Evolutionary conservation across 2,113 vertebrate species (phyloP), one percentile per base, ranked within the genome.

Genomic region (Chloroceryle aenea): DNA sequence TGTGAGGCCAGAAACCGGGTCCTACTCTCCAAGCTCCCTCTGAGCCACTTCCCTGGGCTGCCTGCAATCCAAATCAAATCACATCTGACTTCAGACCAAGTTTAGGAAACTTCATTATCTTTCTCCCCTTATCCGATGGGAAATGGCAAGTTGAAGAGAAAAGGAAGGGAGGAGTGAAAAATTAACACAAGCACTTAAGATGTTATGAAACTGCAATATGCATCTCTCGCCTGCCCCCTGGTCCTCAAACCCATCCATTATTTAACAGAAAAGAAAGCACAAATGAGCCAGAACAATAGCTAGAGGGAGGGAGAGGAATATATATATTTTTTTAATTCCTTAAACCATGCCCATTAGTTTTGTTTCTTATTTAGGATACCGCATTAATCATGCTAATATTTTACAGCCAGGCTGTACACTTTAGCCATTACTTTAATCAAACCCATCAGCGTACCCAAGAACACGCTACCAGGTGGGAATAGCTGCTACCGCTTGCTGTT

Each of bases 391-490:
- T 98, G 97, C 96, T 98, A 98, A 98, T 98, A 98, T 98, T 98
- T 98, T 98, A 98, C 95, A 98, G 95, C 97, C 79, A 0, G 93
- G 97, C 97, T 98, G 97, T 97, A 97, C 98, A 98, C 96, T 98
- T 98, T 88, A 98, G 98, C 98, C 98, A 98, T 98, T 98, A 98
- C 98, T 98, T 98, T 98, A 98, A 98, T 98, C 98, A 98, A 98
- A 98, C 85, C 98, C 98, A 98, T 98, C 98, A 98, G 94, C 30
- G 53, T 97, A 92, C 96, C 97, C 96, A 97, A 95, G 97, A 98
- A 98, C 98, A 97, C 15, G 77, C 94, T 97, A 98, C 98, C 98
- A 98, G 98, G 98, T 98, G 98, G 98, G 98, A 98, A 98, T 98
- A 98, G 97, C 98, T 97, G 97, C 98, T 98, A 96, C 98, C 45